Evolutionary conservation across 2,113 vertebrate species (phyloP).

Genomic region (Mormyrus iriodes): DNA sequence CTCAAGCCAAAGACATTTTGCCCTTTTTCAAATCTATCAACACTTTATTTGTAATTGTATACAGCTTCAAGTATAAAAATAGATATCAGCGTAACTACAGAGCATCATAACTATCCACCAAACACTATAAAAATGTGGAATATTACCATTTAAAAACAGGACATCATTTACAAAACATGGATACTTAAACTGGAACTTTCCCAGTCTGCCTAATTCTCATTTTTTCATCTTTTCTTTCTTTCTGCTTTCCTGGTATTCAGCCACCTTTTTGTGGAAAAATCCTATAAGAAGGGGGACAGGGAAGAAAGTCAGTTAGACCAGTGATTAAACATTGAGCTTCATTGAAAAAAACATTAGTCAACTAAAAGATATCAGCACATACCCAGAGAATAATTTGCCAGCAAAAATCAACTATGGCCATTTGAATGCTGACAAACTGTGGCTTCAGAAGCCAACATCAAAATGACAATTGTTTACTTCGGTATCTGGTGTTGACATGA

Average conservation of each 20-base stretch:
- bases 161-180: conserved; percentile 13
- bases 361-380: background rate
- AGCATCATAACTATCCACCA: background rate
- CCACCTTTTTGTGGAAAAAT: conserved; percentile 76
- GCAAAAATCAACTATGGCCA: background rate
- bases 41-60: background rate
- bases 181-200: background rate
- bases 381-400: background rate
- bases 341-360: background rate
- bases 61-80: background rate
- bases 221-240: conserved; percentile 62
- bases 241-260: conserved; percentile 71
- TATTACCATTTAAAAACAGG: background rate
- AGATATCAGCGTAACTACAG: background rate
- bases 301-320: background rate
- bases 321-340: background rate
- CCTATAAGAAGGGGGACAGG: conserved; percentile 42
- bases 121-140: background rate
- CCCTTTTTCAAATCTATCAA: background rate
- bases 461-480: background rate
- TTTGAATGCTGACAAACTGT: background rate
- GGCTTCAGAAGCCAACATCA: background rate
- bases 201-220: background rate
- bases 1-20: background rate
- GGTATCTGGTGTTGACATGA: background rate